A percentile compares a stretch with the other conserved stretches of the same genome.
These are phyloP conservation scores for Apeltes quadracus DNA, from an alignment of 2,113 vertebrate genomes.

Conservation along the genomic window DNA sequence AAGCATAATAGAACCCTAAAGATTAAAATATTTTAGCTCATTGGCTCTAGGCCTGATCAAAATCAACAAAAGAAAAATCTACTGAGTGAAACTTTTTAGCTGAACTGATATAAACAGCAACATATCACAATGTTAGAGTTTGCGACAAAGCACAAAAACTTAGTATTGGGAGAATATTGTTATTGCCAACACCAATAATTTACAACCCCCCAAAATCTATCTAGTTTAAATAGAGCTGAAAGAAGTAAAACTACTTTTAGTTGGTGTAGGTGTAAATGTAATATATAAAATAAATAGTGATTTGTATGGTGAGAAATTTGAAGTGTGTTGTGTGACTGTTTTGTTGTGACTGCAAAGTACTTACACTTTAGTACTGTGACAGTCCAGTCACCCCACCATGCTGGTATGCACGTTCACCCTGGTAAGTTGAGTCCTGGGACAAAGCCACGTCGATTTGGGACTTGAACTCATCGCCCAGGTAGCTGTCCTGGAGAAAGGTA, in stretches of 20 bases:
- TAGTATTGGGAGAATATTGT: too few relatives aligned
- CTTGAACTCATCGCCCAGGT: slow-evolving; percentile 99
- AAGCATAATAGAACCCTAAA: too few relatives aligned
- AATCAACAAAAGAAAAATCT: too few relatives aligned
- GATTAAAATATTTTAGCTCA: too few relatives aligned
- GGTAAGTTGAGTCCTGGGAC: slow-evolving; percentile 99
- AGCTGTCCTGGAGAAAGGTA: slow-evolving; percentile 91
- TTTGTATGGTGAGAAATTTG: background rate
- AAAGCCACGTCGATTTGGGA: slow-evolving; percentile 99
- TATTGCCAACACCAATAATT: background rate
- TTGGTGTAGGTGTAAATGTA: background rate
- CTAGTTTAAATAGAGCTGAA: background rate
- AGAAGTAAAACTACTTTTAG: background rate
- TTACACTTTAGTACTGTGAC: slow-evolving; percentile 99
- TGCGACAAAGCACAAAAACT: too few relatives aligned
- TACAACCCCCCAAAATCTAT: background rate
- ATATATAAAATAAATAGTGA: background rate
- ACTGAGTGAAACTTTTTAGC: too few relatives aligned
- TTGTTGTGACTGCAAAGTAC: slow-evolving; percentile 44
- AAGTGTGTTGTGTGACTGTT: background rate
- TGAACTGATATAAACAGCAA: too few relatives aligned
- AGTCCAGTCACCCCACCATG: slow-evolving; percentile 97
- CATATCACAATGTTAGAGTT: too few relatives aligned
- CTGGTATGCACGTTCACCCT: slow-evolving; percentile 99
- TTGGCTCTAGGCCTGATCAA: too few relatives aligned